Evolutionary conservation across 2,113 vertebrate genomes (phyloP), one percentile per base, ranked within the genome.

Genomic region (Merops nubicus): DNA sequence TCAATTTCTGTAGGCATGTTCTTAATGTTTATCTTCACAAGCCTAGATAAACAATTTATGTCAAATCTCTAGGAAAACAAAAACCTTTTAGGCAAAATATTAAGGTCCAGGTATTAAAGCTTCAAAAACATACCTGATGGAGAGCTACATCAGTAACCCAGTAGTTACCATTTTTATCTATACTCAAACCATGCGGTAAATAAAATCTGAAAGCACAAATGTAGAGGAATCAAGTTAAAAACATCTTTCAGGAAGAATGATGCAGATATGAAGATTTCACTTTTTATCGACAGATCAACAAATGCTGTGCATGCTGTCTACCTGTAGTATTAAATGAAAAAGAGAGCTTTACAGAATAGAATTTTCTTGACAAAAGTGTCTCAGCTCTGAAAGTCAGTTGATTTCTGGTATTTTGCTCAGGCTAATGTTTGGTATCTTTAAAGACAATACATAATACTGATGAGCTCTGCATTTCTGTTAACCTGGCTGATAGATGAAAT

Each of bases 81-180:
- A 64, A 33, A 25, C 9, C 8, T 18, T 67, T 87, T 54, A 25
- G 5, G 10, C 33, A 57, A 81, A 90, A 72, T 78, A 53, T 22
- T 67, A 73, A 62, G 15, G 23, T 65, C 23, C 7, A 53, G 25
- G 3, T 57, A 70, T 42, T 57, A 65, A 60, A 62, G 23, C 31
- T 80, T 93, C 43, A 76, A 26, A 85, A 91, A 82, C 95, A 93
- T 98, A 99, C 99, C 99, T 99, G 99, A 96, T 99, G 99, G 90
- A 99, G 99, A 92, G 99, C 99, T 82, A 99, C 99, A 70, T 99
- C 99, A 15, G 99, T 99, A 90, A 99, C 99, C 99, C 99, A 99
- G 76, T 99, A 99, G 96, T 99, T 99, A 89, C 99, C 98, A 20
- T 98, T 98, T 88, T 97, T 98, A 96, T 99, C 99, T 73, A 98